Evolutionary conservation across 2,113 vertebrate genomes (phyloP), one percentile per base, ranked within the genome.

Genomic region (Haemorhous mexicanus): DNA sequence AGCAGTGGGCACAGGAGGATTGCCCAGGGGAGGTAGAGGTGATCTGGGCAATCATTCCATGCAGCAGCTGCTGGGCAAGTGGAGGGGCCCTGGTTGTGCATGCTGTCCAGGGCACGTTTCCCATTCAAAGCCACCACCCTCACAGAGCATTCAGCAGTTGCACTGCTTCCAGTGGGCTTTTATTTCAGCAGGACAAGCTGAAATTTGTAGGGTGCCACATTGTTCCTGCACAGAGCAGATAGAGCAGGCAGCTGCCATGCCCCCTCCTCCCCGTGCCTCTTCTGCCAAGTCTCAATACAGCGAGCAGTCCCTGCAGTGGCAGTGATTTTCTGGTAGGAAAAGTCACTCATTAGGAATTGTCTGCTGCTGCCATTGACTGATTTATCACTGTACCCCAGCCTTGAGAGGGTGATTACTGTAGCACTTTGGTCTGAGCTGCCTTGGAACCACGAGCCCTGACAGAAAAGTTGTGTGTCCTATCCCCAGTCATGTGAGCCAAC

Each of bases 321-420:
- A 0, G 93, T 66, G 84, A 84, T 41, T 92, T 83, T 92, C 91
- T 96, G 91, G 43, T 84, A 64, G 92, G 93, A 92, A 77, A 84
- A 92, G 61, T 94, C 92, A 59, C 64, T 94, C 84, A 46, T 91
- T 84, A 95, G 75, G 83, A 94, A 72, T 86, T 92, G 80, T 75
- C 73, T 95, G 41, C 64, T 92, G 92, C 95, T 92, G 73, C 87
- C 75, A 77, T 69, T 32, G 2, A 50, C 84, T 95, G 44, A 83
- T 90, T 83, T 87, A 80, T 90, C 84, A 39, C 62, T 69, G 41
- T 35, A 72, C 2, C 7, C 78, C 87, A 95, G 87, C 66, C 77
- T 14, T 84, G 89, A 91, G 87, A 94, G 70, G 78, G 66, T 66
- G 85, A 73, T 89, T 76, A 49, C 77, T 73, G 66, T 41, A 73